Base-by-base conservation (phyloP, 2,113 vertebrate species). In the Parus major region DNA sequence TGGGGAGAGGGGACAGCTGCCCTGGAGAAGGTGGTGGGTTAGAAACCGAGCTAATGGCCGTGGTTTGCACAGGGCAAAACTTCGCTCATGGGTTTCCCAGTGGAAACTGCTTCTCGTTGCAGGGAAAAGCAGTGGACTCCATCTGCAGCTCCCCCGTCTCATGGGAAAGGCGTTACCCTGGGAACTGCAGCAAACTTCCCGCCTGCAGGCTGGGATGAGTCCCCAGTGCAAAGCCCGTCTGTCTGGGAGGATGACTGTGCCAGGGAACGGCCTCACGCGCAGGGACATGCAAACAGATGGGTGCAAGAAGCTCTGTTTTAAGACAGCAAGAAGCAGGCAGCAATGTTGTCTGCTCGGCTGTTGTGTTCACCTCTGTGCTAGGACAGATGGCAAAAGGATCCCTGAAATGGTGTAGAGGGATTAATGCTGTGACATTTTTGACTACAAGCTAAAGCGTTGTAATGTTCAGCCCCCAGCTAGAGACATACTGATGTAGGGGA, bases 61-160 rank as follows among this genome's bases (percentile, higher is more conserved):
- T 33, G 56, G 52, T 46, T 66, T 63, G 42, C 0, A 0, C 65
- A 79, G 25, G 85, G 42, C 39, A 36, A 82, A 92, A 59, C 47
- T 36, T 85, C 0, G 0, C 33, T 59, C 21, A 4, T 4, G 1
- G 16, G 25, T 36, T 89, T 77, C 27, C 70, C 24, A 11, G 16
- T 25, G 61, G 65, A 27, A 57, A 70, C 15, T 28, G 41, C 42
- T 69, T 44, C 50, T 36, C 1, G 1, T 6, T 2, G 3, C 0
- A 1, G 49, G 66, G 66, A 88, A 73, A 72, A 29, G 65, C 9
- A 5, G 61, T 20, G 47, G 59, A 50, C 33, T 78, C 81, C 83
- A 66, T 55, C 64, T 83, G 76, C 89, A 84, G 72, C 70, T 78
- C 28, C 56, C n/a, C 41, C 1, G 1, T 31, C 86, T 60, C 22